Evolutionary conservation across 2,888 invertebrate genomes (phyloP), one percentile per base, ranked within the genome.

Genomic region (Athalia cordata): DNA sequence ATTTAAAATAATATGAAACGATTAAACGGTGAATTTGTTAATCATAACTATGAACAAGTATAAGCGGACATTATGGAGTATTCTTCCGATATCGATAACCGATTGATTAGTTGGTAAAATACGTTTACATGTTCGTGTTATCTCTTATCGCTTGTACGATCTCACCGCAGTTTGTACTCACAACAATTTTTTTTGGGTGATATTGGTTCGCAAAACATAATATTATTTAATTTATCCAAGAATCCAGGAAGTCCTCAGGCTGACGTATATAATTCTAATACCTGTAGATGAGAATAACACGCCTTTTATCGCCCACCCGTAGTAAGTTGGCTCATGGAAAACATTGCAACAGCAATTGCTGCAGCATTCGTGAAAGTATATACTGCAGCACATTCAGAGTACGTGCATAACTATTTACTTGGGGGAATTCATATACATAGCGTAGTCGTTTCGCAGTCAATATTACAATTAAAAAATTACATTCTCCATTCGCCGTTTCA

Each of bases 311-410:
- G 72, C 59, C 72, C 57, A 59, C 57, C 43, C 9, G 9, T 8
- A 55, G 55, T 15, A 72, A 45, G 59, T 7, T 52, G 47, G 45
- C 13, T 47, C 57, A 72, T 29, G 29, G 29, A 29, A 29, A 29
- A 29, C 29, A 29, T 29, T 29, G 29, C 45, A 72, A 59, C 45
- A 57, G 47, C n/a, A 55, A 68, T n/a, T 52, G 72, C 59, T 72
- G 72, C 72, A 72, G 72, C 59, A 72, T 43, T 72, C 72, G 72
- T 72, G 72, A 72, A 72, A 72, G 72, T 72, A 72, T 29, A 57
- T 57, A 29, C 47, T 47, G 47, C 4, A 55, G 55, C 43, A 11
- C 52, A 68, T 43, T 68, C 1, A 29, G 29, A 29, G 29, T 29
- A 29, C 29, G 2, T 29, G 29, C 29, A 29, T 29, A 29, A 29